Evolutionary conservation across 2,797 vertebrate species (phyloP).

Genomic region (Eulemur albifrons): DNA sequence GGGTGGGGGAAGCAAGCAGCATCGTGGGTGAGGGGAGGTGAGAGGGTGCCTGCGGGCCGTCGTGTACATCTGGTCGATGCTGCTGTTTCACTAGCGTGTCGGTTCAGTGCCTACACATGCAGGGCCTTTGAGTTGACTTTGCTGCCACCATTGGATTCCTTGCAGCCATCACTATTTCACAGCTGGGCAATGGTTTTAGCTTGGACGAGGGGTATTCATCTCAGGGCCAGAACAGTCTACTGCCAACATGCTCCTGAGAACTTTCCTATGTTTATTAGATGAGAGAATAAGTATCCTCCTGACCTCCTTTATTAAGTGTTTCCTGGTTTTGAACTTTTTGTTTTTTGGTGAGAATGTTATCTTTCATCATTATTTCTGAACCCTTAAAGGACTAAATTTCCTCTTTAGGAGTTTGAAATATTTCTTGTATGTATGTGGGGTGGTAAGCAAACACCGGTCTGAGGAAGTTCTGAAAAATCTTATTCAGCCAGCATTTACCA

Average conservation of each 20-base stretch:
- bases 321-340: slow-evolving; percentile 36
- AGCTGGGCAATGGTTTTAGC: slow-evolving; percentile 4
- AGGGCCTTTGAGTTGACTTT: background rate
- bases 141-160: slow-evolving; percentile 3
- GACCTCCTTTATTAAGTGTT: slow-evolving; percentile 15
- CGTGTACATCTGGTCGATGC: slow-evolving; percentile 26
- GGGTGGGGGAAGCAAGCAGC: background rate
- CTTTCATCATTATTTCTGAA: slow-evolving; percentile 38
- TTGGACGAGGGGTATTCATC: background rate
- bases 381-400: slow-evolving; percentile 8
- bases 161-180: background rate
- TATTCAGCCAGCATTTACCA: background rate
- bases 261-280: background rate
- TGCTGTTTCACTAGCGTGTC: background rate
- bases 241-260: slow-evolving; percentile 33
- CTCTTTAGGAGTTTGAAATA: background rate
- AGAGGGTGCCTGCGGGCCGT: background rate
- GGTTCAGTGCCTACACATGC: background rate
- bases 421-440: background rate
- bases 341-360: background rate
- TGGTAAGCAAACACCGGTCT: slow-evolving; percentile 19
- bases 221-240: background rate
- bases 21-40: background rate
- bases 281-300: background rate
- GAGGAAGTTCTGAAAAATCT: slow-evolving; percentile 44